Conservation (phyloP, 2,888 invertebrate species). For the Flexamia atlantica region DNA sequence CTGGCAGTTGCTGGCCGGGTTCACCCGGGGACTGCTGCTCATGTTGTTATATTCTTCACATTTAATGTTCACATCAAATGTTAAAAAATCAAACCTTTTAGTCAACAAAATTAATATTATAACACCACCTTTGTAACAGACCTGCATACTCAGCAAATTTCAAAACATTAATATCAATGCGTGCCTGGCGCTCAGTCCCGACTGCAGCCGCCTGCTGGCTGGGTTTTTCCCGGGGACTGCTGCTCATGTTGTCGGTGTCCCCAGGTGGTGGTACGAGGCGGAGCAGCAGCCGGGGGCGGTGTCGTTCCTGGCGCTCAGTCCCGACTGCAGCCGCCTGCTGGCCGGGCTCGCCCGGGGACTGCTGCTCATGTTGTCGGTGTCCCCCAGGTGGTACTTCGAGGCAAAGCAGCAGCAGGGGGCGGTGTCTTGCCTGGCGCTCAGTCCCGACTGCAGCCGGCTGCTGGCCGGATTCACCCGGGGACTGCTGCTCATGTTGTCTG, state of each 20-base stretch:
- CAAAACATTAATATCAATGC: slow-evolving; percentile 74
- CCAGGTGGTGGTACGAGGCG: slow-evolving; percentile 64
- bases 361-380: slow-evolving; percentile 94
- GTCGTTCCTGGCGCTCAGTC: slow-evolving; percentile 87
- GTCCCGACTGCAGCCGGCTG: slow-evolving; percentile 90
- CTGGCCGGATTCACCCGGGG: slow-evolving; percentile 89
- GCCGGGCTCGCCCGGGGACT: slow-evolving; percentile 77
- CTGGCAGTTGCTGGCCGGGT: slow-evolving; percentile 90
- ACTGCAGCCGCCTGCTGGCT: slow-evolving; percentile 90
- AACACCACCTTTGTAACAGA: slow-evolving; percentile 66
- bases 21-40: slow-evolving; percentile 89
- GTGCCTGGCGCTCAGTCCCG: slow-evolving; percentile 89
- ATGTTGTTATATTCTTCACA: too few relatives aligned
- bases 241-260: too few relatives aligned
- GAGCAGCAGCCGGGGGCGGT: slow-evolving; percentile 76
- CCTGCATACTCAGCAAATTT: too few relatives aligned
- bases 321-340: slow-evolving; percentile 90
- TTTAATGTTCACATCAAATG: too few relatives aligned
- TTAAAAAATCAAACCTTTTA: too few relatives aligned
- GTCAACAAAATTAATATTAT: too few relatives aligned
- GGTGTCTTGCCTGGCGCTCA: slow-evolving; percentile 85
- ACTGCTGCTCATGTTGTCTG: slow-evolving; percentile 91
- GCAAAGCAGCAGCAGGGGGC: slow-evolving; percentile 74
- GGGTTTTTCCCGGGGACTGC: slow-evolving; percentile 89
- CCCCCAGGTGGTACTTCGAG: slow-evolving; percentile 64